Evolutionary conservation across 2,113 vertebrate genomes (phyloP).

Genomic region (Willisornis vidua): DNA sequence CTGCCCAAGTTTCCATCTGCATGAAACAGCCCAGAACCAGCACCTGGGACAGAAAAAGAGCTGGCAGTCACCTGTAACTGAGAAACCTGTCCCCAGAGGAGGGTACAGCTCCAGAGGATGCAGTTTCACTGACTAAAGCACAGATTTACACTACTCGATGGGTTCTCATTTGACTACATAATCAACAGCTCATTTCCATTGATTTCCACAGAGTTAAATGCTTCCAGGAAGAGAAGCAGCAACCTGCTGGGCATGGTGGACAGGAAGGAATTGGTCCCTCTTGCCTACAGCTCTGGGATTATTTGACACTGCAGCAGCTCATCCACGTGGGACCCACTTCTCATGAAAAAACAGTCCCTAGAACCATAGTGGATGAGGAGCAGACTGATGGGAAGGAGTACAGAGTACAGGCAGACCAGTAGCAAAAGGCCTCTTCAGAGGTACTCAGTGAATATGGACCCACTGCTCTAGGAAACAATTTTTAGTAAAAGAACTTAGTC

Average conservation of each 20-base stretch:
- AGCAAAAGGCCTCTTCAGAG: neutral
- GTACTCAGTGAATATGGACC: neutral
- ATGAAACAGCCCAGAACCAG: neutral
- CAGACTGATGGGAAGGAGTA: neutral
- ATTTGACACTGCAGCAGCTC: neutral
- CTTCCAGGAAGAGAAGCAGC: neutral
- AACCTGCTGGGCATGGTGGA: neutral
- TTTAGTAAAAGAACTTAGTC: neutral
- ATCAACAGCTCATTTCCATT: neutral
- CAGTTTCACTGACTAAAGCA: neutral
- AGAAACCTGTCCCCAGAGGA: neutral
- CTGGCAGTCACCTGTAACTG: neutral
- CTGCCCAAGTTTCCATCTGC: neutral
- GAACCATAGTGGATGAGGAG: neutral
- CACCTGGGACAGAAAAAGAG: neutral
- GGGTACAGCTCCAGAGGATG: neutral
- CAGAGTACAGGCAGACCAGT: neutral
- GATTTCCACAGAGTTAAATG: neutral
- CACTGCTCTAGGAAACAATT: neutral
- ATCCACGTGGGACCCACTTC: neutral
- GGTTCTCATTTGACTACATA: neutral
- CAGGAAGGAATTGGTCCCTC: neutral
- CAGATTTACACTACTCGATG: accelerated
- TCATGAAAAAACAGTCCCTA: neutral
- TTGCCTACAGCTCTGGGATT: neutral